phyloP scores from a whole-genome alignment of 2,797 vertebrate species.

The Caiman crocodilus region DNA sequence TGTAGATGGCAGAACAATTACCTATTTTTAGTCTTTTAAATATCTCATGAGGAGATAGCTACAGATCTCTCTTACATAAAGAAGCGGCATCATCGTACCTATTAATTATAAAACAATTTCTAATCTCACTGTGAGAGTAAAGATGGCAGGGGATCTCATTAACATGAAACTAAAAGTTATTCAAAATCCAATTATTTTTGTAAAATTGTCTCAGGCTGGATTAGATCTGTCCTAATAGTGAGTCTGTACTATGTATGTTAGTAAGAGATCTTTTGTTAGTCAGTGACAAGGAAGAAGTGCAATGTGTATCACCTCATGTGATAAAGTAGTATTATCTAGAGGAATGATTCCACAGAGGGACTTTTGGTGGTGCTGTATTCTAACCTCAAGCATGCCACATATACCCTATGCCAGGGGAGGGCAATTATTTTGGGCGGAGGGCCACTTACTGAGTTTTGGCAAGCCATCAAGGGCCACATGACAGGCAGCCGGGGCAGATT shows the following conservation, averaged over 20 bases:
- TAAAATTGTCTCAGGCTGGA: constrained; percentile 41
- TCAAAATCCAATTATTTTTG: constrained; percentile 76
- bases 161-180: constrained; percentile 74
- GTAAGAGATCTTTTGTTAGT: constrained; percentile 39
- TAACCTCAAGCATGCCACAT: not conserved
- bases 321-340: not conserved
- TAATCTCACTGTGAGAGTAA: constrained; percentile 74
- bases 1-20: not conserved
- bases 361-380: not conserved
- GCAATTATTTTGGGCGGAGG: too few species aligned
- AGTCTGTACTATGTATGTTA: not conserved
- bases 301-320: not conserved
- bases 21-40: not conserved
- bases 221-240: constrained; percentile 7
- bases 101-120: constrained; percentile 80
- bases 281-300: not conserved
- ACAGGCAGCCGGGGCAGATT: too few species aligned
- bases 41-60: not conserved
- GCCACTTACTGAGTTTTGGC: too few species aligned
- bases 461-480: too few species aligned
- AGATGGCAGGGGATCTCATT: constrained; percentile 75
- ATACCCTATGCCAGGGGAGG: not conserved
- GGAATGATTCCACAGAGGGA: not conserved
- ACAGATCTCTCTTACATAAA: constrained; percentile 51
- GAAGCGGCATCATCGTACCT: constrained; percentile 60